Base-by-base conservation (phyloP, 2,797 vertebrate genomes). In the Loris lydekkerianus region DNA sequence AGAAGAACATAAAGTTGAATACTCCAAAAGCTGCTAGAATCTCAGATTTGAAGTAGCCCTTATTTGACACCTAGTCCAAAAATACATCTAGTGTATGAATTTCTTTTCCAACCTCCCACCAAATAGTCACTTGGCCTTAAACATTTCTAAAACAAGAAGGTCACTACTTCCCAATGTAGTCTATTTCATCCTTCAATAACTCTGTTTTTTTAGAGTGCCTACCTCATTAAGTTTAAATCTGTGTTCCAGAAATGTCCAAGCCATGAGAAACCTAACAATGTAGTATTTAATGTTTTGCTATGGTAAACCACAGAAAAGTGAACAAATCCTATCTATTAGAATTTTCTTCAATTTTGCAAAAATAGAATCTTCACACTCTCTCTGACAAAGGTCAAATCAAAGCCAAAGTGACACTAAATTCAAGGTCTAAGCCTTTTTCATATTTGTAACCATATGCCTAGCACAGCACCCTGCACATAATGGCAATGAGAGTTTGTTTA, bases 41-140 rank as follows among this genome's bases (percentile, higher is more conserved):
- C 31, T 87, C 67, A 85, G 61, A 25, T 75, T 95, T 89, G 40
- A 97, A 97, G 86, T 31, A 69, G 20, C 6, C 9, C 29, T 80
- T 94, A 94, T 80, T 80, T 60, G 76, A 60, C 58, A 86, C n/a
- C 53, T 72, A 91, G 18, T 82, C 34, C 20, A 91, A 96, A 97
- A 77, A 80, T 23, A 89, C 1, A 61, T 25, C 53, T 6, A 84
- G 49, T 58, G 2, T 73, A 69, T 75, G 9, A 84, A 89, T 70
- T 92, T 89, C 80, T 78, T 85, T 91, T 96, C 77, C 82, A 89
- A 72, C 65, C 96, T 75, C 80, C 17, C 46, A 83, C 5, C 37
- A 93, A 86, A 91, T 93, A 89, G 53, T 83, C 40, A 92, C 1
- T 73, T 53, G 87, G 10, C 18, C 23, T 72, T 81, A 73, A 53